Conservation (phyloP, 1,140 invertebrate species). For the Temnothorax curvispinosus region DNA sequence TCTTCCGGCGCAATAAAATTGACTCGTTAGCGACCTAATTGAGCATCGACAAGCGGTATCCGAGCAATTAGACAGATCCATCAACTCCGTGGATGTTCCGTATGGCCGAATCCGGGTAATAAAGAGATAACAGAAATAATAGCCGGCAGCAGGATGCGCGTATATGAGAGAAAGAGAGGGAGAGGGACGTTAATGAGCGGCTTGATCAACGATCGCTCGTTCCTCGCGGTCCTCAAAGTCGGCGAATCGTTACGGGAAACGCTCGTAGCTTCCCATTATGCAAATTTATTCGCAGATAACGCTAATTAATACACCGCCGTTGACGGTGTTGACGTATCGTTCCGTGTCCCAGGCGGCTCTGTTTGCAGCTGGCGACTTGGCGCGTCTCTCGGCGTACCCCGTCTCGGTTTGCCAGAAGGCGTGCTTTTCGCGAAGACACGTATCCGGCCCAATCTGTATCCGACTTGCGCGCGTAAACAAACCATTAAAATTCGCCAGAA, state of each 20-base stretch:
- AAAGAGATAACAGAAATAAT: constrained; percentile 69
- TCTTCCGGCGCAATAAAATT: not conserved
- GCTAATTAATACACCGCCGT: constrained; percentile 13
- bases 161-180: not conserved
- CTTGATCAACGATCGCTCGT: constrained; percentile 17
- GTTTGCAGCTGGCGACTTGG: not conserved
- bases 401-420: not conserved
- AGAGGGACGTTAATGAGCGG: constrained; percentile 41
- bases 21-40: constrained; percentile 54
- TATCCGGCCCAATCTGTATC: not conserved
- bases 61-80: constrained; percentile 63
- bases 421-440: not conserved
- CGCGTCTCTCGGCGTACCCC: not conserved
- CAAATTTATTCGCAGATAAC: constrained; percentile 14
- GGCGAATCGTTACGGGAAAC: constrained; percentile 12
- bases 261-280: constrained; percentile 14
- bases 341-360: not conserved
- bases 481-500: constrained; percentile 39
- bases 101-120: constrained; percentile 51
- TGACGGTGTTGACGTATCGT: not conserved
- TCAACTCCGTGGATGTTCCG: constrained; percentile 53
- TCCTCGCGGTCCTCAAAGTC: constrained; percentile 10
- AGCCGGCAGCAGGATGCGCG: constrained; percentile 52
- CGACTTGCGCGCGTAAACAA: not conserved
- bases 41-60: constrained; percentile 26